Percentiles rank a stretch among this genome's conserved stretches.
These are phyloP conservation scores for Bothrops jararaca DNA, from an alignment of 2,113 vertebrate genomes.

Conservation along the genomic window DNA sequence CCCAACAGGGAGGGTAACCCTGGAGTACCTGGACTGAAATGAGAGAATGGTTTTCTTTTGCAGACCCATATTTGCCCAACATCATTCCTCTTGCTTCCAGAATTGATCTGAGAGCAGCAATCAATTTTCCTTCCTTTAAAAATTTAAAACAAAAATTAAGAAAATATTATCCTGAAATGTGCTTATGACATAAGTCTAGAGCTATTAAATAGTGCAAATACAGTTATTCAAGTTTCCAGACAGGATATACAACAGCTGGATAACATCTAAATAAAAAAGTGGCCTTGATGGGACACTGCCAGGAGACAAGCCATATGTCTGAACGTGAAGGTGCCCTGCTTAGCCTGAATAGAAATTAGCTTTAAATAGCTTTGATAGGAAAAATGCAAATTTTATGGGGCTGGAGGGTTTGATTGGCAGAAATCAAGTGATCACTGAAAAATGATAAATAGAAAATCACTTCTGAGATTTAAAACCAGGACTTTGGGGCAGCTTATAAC, in stretches of 20 bases:
- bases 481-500: neutral
- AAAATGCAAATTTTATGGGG: neutral
- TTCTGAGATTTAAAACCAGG: neutral
- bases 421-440: neutral
- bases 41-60: fast-evolving
- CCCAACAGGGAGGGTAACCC: neutral
- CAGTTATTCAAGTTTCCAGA: neutral
- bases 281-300: neutral
- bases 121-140: neutral
- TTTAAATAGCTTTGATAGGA: neutral
- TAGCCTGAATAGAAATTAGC: neutral
- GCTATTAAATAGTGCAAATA: neutral
- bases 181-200: neutral
- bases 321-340: neutral
- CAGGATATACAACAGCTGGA: neutral
- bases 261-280: neutral
- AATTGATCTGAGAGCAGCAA: neutral
- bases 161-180: neutral
- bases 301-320: neutral
- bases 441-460: neutral
- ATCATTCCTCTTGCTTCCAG: fast-evolving
- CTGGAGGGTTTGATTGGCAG: neutral
- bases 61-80: fast-evolving
- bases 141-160: neutral
- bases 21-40: too few relatives aligned